A percentile compares a stretch with the other conserved stretches of the same genome.
Conservation (phyloP, 2,888 invertebrate species). For the Leptogaster cylindrica region DNA sequence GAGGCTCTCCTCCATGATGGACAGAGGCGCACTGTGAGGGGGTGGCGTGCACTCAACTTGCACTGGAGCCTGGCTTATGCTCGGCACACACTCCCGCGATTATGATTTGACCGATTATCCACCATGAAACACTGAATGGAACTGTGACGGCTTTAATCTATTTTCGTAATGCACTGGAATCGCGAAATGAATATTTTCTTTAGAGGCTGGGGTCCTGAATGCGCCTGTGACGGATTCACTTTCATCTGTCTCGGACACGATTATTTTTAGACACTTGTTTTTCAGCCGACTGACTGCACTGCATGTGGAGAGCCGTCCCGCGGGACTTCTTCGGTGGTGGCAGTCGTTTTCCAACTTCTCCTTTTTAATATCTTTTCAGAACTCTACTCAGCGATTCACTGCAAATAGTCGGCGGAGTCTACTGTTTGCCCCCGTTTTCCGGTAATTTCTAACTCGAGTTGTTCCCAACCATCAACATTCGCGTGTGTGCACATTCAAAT, state of each 20-base stretch:
- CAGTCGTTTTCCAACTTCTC: constrained; percentile 11
- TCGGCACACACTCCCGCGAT: constrained; percentile 2
- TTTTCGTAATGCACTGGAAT: not conserved
- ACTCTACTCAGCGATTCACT: constrained; percentile 19
- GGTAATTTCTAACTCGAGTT: not conserved
- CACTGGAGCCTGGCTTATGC: no score
- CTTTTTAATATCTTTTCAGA: not conserved
- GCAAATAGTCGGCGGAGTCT: constrained; percentile 15
- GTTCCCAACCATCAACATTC: not conserved
- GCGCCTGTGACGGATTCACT: no score
- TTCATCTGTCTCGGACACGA: not conserved
- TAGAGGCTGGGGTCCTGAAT: not conserved
- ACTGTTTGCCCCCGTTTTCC: constrained; percentile 15
- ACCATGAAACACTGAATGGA: constrained; percentile 4
- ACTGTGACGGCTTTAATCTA: not conserved
- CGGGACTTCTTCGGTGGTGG: constrained; percentile 5
- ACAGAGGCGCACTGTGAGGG: not conserved
- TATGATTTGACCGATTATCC: constrained; percentile 3
- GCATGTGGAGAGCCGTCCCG: constrained; percentile 10
- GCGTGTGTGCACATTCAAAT: constrained; percentile 2
- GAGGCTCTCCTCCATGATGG: constrained; percentile 30
- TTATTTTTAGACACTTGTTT: constrained; percentile 32
- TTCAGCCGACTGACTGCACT: not conserved
- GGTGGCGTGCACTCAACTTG: not conserved
- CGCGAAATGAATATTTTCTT: not conserved